Base-by-base conservation (phyloP, 53 echinoderm and acorn worm species). In the Mesocentrotus franciscanus region DNA sequence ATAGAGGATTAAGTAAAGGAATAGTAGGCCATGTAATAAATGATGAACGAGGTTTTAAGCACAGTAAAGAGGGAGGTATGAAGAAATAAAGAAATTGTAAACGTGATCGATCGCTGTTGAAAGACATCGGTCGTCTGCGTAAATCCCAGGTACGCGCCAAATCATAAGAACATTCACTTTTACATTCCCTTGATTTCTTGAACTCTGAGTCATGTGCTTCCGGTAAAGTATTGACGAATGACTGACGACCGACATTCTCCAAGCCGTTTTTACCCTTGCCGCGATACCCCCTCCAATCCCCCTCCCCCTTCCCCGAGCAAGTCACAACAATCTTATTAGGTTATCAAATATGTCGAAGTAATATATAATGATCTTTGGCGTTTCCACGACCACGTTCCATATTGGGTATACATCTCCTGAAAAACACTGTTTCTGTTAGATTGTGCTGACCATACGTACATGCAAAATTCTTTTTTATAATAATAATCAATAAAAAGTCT, bases 181-280 rank as follows among this genome's bases (percentile, higher is more conserved):
- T 10, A 75, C 75, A 75, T 75, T 75, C 33, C 27, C 32, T 76
- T 76, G 76, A 76, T 15, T 33, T 76, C 33, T 32, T 76, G 33
- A 76, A 76, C 76, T 29, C 76, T 15, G 76, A 33, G 76, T 76
- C 76, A 76, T 33, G 76, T 76, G 76, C 14, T 76, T 76, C 76
- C 76, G 76, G 76, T 29, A 33, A 76, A 29, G 9, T 76, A 33
- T 76, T 76, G 76, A 76, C 76, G 76, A 76, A 76, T 76, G 76
- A 12, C 30, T 33, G 76, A 76, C 76, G 33, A 76, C 76, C 76
- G 76, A 30, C 76, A 76, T 12, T 30, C 30, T 76, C 30, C 76
- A 76, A 76, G 76, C 33, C 33, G 32, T 32, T 75, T 74, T 10
- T 75, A 26, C 71, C 75, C 75, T 76, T 76, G 76, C 33, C 15